Evolutionary conservation across 2,888 invertebrate genomes (phyloP), one percentile per base, ranked within the genome.

Genomic region (Galeopsomyia nigrocyanea): DNA sequence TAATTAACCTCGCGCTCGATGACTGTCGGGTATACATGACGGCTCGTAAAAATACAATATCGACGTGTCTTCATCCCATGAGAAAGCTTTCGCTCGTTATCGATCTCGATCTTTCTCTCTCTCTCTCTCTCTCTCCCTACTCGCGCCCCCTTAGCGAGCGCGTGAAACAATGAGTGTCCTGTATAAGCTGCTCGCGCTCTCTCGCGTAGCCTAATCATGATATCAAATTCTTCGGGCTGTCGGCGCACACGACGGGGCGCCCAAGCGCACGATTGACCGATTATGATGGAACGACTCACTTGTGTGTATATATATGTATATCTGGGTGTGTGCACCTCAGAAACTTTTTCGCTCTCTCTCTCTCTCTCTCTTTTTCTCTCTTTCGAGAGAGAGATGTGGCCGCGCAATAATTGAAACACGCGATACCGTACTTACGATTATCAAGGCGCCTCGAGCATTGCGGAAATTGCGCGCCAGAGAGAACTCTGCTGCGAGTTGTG

Each of bases 241-340:
- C 85, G 84, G 82, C 85, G 82, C 14, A 31, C 57, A 55, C 81
- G 76, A 80, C 81, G 80, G 82, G 82, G 81, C 81, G 81, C 80
- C 81, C 77, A 77, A 39, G 60, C 71, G 76, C 66, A 58, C 83
- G 82, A 86, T 26, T 85, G 86, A 86, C 84, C 85, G 86, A 86
- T 86, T 86, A 86, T 86, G 86, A 86, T 86, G 84, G 84, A 86
- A 84, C 84, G 86, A 82, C 85, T 85, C 80, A 77, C 76, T 39
- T 10, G 39, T 39, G 26, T 5, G 26, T 26, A 26, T 5, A 5
- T 26, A 26, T 26, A 5, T 26, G 26, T 26, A 5, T 26, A n/a
- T n/a, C n/a, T n/a, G n/a, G n/a, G 26, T 26, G 26, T 26, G 10
- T 39, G 39, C 39, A 39, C 39, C 39, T 39, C 39, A 39, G 7